These are phyloP conservation scores for Acheta domesticus DNA, from an alignment of 2,888 invertebrate genomes.

Conservation along the genomic window DNA sequence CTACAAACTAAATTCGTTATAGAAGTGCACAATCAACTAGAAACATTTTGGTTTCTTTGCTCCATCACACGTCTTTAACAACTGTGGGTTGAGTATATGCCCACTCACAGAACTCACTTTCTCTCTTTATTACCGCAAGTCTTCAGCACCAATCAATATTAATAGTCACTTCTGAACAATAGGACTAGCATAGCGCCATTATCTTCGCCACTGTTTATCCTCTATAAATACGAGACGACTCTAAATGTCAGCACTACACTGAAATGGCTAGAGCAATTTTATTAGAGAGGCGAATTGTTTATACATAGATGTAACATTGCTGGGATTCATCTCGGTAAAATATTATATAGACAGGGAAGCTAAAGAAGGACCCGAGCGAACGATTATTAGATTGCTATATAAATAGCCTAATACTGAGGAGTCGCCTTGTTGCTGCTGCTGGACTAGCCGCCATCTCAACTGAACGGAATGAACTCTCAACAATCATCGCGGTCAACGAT, in stretches of 20 bases:
- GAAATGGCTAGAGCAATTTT: neutral
- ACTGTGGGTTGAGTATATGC: neutral
- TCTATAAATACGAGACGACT: neutral
- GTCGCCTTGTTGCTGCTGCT: no score
- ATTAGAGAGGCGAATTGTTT: neutral
- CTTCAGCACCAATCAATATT: constrained; percentile 3
- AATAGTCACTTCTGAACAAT: neutral
- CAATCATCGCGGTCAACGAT: no score
- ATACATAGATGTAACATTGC: neutral
- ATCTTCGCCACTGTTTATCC: neutral
- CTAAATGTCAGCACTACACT: neutral
- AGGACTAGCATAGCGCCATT: constrained; percentile 9
- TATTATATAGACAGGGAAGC: neutral
- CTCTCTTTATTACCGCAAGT: neutral
- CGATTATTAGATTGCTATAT: no score
- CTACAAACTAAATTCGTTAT: neutral
- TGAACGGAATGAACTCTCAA: no score
- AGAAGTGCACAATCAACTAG: neutral
- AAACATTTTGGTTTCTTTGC: neutral
- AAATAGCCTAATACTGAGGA: no score
- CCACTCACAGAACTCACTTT: neutral
- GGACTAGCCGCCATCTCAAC: no score
- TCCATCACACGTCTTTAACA: neutral
- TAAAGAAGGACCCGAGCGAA: neutral
- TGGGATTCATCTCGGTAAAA: neutral